Evolutionary conservation across 2,797 vertebrate genomes (phyloP).

Genomic region (Chiroxiphia lanceolata): DNA sequence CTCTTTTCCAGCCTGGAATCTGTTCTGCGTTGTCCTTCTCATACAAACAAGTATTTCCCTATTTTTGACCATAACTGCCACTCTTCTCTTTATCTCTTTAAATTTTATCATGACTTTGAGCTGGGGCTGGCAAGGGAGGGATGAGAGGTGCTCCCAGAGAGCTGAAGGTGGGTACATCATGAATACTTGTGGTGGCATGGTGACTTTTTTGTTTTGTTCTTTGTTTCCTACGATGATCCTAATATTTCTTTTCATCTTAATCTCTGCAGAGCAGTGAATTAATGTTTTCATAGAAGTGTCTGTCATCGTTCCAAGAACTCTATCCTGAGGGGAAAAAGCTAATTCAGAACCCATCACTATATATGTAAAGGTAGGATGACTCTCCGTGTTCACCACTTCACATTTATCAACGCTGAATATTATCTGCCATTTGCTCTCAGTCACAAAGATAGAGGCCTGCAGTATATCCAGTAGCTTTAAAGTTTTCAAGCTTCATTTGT

Average conservation of each 20-base stretch:
- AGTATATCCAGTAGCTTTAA: not conserved
- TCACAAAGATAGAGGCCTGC: not conserved
- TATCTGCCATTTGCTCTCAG: not conserved
- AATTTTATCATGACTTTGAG: not conserved
- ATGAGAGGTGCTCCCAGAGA: not conserved
- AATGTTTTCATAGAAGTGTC: conserved; percentile 52
- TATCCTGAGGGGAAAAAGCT: conserved; percentile 45
- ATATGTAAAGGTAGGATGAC: conserved; percentile 18
- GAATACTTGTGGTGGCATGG: not conserved
- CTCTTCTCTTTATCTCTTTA: not conserved
- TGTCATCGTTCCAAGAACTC: conserved; percentile 15
- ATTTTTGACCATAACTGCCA: not conserved
- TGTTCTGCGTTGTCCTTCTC: not conserved
- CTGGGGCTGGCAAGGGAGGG: not conserved
- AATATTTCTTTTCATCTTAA: conserved; percentile 40
- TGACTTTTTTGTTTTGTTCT: conserved; percentile 36
- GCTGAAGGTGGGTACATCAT: not conserved
- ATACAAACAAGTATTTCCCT: not conserved
- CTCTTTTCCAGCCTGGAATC: not conserved
- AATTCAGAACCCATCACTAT: conserved; percentile 32
- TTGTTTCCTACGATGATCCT: not conserved
- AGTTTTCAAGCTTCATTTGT: not conserved
- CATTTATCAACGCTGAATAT: not conserved
- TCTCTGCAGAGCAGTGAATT: conserved; percentile 40
- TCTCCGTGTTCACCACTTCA: not conserved